Conservation (phyloP, 2,797 vertebrate species). For the Paratrypauchen microcephalus region DNA sequence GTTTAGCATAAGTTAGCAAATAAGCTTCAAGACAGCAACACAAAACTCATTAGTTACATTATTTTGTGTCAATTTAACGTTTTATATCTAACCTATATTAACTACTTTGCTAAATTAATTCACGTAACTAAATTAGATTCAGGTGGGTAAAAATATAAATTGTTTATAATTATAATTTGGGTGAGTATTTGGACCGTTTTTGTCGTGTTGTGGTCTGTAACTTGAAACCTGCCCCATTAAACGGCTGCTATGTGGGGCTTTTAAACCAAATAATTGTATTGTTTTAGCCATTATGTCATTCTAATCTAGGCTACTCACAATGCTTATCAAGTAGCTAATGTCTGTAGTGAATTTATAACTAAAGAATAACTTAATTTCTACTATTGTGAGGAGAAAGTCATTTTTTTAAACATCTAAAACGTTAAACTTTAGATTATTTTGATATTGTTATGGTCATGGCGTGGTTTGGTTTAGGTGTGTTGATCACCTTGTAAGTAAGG, state of each 20-base stretch:
- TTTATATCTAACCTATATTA: background rate
- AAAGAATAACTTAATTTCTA: background rate
- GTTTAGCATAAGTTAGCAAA: slow-evolving; percentile 22
- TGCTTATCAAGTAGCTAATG: background rate
- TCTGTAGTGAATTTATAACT: background rate
- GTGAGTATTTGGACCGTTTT: background rate
- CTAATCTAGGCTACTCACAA: background rate
- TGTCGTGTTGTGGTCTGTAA: background rate
- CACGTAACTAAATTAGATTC: background rate
- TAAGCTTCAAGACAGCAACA: slow-evolving; percentile 16
- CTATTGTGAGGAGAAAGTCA: no score
- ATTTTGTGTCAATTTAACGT: background rate
- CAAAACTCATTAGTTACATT: background rate
- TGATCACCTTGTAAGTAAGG: no score
- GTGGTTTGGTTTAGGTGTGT: no score
- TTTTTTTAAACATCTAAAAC: no score
- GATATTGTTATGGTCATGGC: no score
- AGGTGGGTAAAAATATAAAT: background rate
- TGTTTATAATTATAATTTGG: background rate
- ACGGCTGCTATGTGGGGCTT: background rate
- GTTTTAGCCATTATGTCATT: background rate
- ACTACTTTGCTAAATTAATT: background rate
- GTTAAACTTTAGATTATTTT: no score
- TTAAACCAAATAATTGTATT: background rate
- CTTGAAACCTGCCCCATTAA: background rate